These are phyloP conservation scores for Silurus asotus DNA, from an alignment of 2,113 vertebrate genomes.

Conservation along the genomic window DNA sequence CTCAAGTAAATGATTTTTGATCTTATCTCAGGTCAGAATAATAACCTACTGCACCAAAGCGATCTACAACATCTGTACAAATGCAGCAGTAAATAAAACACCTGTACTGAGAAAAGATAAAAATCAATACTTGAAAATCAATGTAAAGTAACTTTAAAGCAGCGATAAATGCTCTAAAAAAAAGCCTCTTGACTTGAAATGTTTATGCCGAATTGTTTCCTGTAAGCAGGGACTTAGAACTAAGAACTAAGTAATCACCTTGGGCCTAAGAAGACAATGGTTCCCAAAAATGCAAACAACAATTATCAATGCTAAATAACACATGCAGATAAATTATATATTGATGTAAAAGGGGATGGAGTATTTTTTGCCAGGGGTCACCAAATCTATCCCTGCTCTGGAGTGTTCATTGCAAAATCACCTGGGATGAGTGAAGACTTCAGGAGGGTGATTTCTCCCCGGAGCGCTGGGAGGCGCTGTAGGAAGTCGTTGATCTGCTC, in stretches of 20 bases:
- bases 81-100: neutral
- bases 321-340: too few relatives aligned
- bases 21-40: neutral
- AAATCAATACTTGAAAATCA: neutral
- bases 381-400: neutral
- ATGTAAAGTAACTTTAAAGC: neutral
- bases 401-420: slow-evolving; percentile 48
- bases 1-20: neutral
- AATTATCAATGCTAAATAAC: too few relatives aligned
- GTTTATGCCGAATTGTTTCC: neutral
- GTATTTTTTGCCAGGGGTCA: too few relatives aligned
- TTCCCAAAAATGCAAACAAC: too few relatives aligned
- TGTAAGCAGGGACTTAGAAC: neutral
- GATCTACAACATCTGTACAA: neutral
- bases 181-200: too few relatives aligned
- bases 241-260: neutral
- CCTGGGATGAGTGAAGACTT: slow-evolving; percentile 85
- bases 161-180: neutral
- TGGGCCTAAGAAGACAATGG: too few relatives aligned
- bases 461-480: slow-evolving; percentile 76
- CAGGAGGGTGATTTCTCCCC: slow-evolving; percentile 76
- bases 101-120: neutral
- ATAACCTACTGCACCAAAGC: neutral
- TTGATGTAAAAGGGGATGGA: too few relatives aligned
- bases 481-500: slow-evolving; percentile 75